Conservation (phyloP, 2,888 invertebrate species). For the Zygaena filipendulae region DNA sequence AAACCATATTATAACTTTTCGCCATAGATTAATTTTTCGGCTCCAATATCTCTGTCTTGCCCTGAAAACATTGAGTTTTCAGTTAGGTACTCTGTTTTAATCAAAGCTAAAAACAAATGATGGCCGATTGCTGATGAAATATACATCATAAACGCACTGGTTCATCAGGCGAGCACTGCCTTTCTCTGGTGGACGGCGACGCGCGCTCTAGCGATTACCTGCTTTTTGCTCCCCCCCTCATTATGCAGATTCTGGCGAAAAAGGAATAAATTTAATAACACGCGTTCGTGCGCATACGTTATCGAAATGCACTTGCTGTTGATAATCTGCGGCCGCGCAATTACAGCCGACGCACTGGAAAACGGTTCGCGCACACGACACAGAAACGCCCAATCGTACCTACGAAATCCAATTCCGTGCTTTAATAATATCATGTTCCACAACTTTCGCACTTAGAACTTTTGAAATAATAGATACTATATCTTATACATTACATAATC, state of each 20-base stretch:
- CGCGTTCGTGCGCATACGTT: constrained; percentile 65
- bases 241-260: constrained; percentile 67
- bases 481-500: constrained; percentile 60
- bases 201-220: constrained; percentile 61
- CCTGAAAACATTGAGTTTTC: too few relatives aligned
- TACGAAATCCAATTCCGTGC: neutral
- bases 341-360: constrained; percentile 34
- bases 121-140: too few relatives aligned
- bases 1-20: too few relatives aligned
- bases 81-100: too few relatives aligned
- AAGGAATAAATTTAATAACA: constrained; percentile 68
- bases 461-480: too few relatives aligned
- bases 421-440: constrained; percentile 1
- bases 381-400: constrained; percentile 6
- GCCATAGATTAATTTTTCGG: too few relatives aligned
- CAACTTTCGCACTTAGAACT: too few relatives aligned
- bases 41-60: too few relatives aligned
- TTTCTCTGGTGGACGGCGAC: constrained; percentile 56
- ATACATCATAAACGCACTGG: constrained; percentile 45
- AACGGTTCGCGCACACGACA: constrained; percentile 20
- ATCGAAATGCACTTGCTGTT: constrained; percentile 66
- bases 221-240: constrained; percentile 59
- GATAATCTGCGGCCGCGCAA: constrained; percentile 62
- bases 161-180: too few relatives aligned
- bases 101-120: too few relatives aligned